Conservation (phyloP, 2,113 vertebrate species). For the Heptranchias perlo region DNA sequence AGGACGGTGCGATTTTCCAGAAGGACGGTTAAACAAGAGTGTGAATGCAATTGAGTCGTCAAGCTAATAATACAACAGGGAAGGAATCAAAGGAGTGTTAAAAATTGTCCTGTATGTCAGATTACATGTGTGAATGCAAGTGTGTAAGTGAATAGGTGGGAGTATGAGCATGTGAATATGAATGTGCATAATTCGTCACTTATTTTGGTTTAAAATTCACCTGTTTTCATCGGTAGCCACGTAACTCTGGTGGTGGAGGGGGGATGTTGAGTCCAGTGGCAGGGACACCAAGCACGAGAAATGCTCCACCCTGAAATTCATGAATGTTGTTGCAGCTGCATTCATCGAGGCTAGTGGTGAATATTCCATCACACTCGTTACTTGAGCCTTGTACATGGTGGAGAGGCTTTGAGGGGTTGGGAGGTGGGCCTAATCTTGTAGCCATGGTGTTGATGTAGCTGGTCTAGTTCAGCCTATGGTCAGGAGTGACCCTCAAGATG, state of each 20-base stretch:
- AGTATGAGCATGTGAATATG: not conserved
- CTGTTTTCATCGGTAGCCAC: not conserved
- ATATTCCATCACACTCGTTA: not conserved
- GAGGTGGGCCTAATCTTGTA: not conserved
- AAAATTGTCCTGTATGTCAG: not conserved
- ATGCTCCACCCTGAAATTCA: not conserved
- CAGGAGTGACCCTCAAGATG: not conserved
- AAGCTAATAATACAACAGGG: not conserved
- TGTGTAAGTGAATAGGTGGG: not conserved
- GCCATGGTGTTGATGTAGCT: not conserved
- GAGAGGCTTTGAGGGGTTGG: not conserved
- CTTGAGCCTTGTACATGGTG: not conserved
- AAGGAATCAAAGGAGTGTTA: not conserved
- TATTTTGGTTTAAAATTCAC: not conserved
- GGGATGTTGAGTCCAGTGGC: not conserved
- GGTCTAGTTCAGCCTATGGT: not conserved
- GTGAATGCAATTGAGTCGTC: not conserved
- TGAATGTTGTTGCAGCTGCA: not conserved
- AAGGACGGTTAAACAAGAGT: not conserved
- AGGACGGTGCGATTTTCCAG: not conserved
- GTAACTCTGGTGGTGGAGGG: not conserved
- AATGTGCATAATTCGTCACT: not conserved
- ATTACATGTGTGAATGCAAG: not conserved
- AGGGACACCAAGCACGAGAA: not conserved
- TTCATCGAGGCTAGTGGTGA: not conserved